Percentiles rank a stretch among this genome's conserved stretches.
phyloP scores from a whole-genome alignment of 1,140 invertebrate genomes.

The Drosophila nasuta region DNA sequence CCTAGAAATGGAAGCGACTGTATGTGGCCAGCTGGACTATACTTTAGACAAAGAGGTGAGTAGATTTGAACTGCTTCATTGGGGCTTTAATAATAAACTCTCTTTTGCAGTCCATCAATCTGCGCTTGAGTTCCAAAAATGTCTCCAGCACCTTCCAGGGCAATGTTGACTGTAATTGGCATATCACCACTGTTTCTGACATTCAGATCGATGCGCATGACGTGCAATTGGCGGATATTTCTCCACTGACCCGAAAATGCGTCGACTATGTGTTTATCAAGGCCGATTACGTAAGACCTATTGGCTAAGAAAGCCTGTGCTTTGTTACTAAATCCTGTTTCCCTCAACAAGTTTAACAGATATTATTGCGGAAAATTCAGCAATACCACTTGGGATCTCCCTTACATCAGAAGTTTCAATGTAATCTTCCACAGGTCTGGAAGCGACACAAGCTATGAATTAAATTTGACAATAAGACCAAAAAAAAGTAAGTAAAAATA shows the following conservation, averaged over 20 bases:
- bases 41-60: constrained; percentile 25
- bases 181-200: constrained; percentile 7
- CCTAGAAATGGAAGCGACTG: constrained; percentile 86
- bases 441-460: neutral
- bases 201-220: constrained; percentile 49
- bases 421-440: constrained; percentile 62
- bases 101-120: constrained; percentile 27
- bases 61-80: neutral
- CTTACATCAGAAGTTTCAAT: constrained; percentile 5
- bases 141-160: constrained; percentile 28
- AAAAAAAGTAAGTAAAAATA: constrained; percentile 7
- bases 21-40: constrained; percentile 62
- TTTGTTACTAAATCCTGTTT: neutral
- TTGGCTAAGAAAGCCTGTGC: neutral
- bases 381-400: constrained; percentile 19
- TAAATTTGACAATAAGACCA: constrained; percentile 11
- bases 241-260: constrained; percentile 65
- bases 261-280: constrained; percentile 56
- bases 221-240: constrained; percentile 48
- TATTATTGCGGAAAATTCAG: constrained; percentile 52
- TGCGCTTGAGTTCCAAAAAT: constrained; percentile 22
- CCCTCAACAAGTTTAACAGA: neutral
- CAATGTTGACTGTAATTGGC: constrained; percentile 65
- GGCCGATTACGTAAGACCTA: constrained; percentile 26
- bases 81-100: too few relatives aligned